Evolutionary conservation across 2,113 vertebrate species (phyloP).

Genomic region (Corydoras maculifer): DNA sequence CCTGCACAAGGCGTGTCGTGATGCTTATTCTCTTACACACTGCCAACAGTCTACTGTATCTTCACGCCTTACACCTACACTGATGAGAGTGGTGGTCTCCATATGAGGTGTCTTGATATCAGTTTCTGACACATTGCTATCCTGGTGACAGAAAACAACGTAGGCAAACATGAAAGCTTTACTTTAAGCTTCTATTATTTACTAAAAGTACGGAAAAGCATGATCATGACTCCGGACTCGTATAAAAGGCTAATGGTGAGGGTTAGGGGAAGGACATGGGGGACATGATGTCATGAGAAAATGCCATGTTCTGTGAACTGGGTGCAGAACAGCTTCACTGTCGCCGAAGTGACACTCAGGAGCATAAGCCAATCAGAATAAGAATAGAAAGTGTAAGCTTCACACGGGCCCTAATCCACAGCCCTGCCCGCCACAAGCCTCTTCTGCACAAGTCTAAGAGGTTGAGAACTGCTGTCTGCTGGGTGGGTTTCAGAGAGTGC

Average conservation of each 20-base stretch:
- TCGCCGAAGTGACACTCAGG: constrained; percentile 32
- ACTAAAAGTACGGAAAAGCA: too few relatives aligned
- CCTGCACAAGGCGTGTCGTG: too few relatives aligned
- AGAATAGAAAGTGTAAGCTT: constrained; percentile 35
- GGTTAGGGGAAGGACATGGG: not conserved
- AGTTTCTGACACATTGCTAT: too few relatives aligned
- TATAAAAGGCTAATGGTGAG: not conserved
- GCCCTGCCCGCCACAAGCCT: constrained; percentile 28
- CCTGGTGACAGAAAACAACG: too few relatives aligned
- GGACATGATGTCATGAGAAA: constrained; percentile 43
- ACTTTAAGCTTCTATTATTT: too few relatives aligned
- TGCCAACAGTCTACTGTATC: too few relatives aligned
- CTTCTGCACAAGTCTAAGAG: constrained; percentile 32
- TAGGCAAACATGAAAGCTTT: too few relatives aligned
- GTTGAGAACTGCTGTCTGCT: constrained; percentile 22
- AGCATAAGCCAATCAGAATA: constrained; percentile 45
- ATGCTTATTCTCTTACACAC: too few relatives aligned
- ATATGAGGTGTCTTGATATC: too few relatives aligned
- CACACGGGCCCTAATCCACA: constrained; percentile 39
- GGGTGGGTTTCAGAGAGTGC: constrained; percentile 13
- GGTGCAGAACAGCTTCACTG: constrained; percentile 16
- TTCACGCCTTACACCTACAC: too few relatives aligned
- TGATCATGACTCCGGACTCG: too few relatives aligned
- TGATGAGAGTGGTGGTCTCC: too few relatives aligned
- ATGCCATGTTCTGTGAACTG: constrained; percentile 6